These are phyloP conservation scores for Poeciliopsis presidionis DNA, from an alignment of 2,797 vertebrate species.

Conservation along the genomic window DNA sequence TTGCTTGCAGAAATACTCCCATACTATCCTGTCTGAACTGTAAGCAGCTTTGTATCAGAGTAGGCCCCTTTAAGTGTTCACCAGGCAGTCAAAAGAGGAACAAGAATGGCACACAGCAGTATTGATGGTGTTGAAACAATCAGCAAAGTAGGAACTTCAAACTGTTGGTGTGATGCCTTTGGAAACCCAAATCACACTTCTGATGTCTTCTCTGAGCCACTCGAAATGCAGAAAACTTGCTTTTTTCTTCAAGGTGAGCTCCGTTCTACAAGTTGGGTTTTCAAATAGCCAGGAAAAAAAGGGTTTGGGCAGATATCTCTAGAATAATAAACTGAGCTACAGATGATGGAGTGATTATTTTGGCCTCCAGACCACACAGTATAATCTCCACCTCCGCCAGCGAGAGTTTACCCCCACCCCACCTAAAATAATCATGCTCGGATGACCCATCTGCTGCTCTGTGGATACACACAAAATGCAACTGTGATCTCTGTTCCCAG, in stretches of 20 bases:
- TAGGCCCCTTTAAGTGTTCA: slow-evolving; percentile 44
- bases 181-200: slow-evolving; percentile 10
- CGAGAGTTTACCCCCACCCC: slow-evolving; percentile 20
- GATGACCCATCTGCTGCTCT: slow-evolving; percentile 65
- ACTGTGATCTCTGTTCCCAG: slow-evolving; percentile 14
- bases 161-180: slow-evolving; percentile 10
- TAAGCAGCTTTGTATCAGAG: slow-evolving; percentile 66
- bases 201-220: slow-evolving; percentile 7
- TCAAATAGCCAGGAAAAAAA: slow-evolving; percentile 2
- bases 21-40: slow-evolving; percentile 65
- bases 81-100: slow-evolving; percentile 56
- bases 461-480: slow-evolving; percentile 30
- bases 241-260: background rate
- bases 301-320: slow-evolving; percentile 3
- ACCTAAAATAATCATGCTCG: slow-evolving; percentile 56
- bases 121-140: slow-evolving; percentile 42
- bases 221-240: background rate
- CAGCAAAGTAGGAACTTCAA: slow-evolving; percentile 34
- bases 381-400: slow-evolving; percentile 56
- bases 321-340: slow-evolving; percentile 34
- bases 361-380: slow-evolving; percentile 55
- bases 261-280: background rate
- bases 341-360: slow-evolving; percentile 60
- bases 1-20: slow-evolving; percentile 73
- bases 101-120: slow-evolving; percentile 26